These are phyloP conservation scores for Coremacera marginata DNA, from an alignment of 2,888 invertebrate species.

Conservation along the genomic window DNA sequence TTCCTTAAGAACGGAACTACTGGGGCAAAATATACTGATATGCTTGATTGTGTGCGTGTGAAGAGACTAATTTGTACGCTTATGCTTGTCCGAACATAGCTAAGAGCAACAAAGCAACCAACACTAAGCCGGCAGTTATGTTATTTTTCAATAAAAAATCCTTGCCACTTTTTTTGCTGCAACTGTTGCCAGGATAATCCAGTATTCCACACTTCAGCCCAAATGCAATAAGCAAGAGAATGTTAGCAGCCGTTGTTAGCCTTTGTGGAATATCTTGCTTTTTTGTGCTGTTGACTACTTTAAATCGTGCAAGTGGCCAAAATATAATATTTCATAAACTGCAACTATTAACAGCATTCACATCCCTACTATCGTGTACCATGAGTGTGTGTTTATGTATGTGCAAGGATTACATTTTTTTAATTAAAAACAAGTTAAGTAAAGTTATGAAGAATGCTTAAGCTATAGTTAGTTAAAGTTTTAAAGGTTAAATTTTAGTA, in stretches of 20 bases:
- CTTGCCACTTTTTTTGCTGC: neutral
- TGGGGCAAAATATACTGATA: no score
- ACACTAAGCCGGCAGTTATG: neutral
- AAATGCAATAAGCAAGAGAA: neutral
- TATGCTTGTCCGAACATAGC: no score
- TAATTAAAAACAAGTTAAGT: constrained; percentile 15
- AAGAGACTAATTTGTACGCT: no score
- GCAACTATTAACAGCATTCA: neutral
- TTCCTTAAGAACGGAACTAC: no score
- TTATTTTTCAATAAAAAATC: constrained; percentile 7
- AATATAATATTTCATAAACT: neutral
- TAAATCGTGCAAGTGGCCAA: neutral
- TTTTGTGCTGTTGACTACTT: neutral
- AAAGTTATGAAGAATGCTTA: constrained; percentile 6
- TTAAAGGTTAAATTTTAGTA: no score
- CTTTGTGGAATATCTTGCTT: neutral
- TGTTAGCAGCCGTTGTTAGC: no score
- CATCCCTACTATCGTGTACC: neutral
- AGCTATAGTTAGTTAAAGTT: neutral
- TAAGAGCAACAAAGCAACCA: no score
- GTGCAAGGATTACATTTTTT: constrained; percentile 8
- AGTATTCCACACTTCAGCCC: neutral
- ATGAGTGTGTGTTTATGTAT: neutral
- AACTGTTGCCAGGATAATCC: neutral
- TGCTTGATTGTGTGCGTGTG: neutral